Base-by-base conservation (phyloP, 92 coral and sea anemone species). In the Siderastrea siderea region DNA sequence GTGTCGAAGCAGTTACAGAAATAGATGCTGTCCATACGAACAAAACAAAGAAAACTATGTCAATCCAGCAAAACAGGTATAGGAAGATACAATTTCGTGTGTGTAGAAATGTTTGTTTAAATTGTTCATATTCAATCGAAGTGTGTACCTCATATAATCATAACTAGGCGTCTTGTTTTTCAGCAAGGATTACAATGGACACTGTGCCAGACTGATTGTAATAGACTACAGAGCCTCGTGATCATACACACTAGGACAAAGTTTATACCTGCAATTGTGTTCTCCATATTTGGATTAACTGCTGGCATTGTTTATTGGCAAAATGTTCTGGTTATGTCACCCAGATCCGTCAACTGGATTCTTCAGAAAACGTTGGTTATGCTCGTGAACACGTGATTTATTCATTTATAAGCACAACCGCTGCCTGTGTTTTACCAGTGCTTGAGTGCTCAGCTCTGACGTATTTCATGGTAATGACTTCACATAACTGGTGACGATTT, bases 381-480 rank as follows among this genome's bases (percentile, higher is more conserved):
- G 60, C 91, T 16, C 68, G 81, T 52, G 94, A 91, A 74, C 88
- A 86, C 69, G 84, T 91, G 62, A 87, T 82, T 43, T 85, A 91
- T 10, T 81, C 84, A 54, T 91, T 86, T 61, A 46, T 77, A 38
- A 75, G 88, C 58, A 84, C 81, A 45, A 71, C 90, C 58, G 86
- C 94, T 63, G 76, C 71, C 63, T 91, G 91, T 55, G 64, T 84
- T 11, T 69, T 91, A 10, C 94, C 94, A 1, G 91, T 91, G 71
- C 55, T 82, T 60, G 60, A 50, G 43, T 87, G 91, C 64, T 87
- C 94, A 38, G 64, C 76, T 9, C 78, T 82, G 88, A 68, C 94
- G 52, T 91, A 75, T 87, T 81, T 91, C 55, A 91, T 91, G 94
- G 94, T 91, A 69, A 75, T 91, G 77, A 75, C 84, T 43, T 66